These are phyloP conservation scores for Chrysopilus asiliformis DNA, from an alignment of 2,888 invertebrate genomes.

Conservation along the genomic window DNA sequence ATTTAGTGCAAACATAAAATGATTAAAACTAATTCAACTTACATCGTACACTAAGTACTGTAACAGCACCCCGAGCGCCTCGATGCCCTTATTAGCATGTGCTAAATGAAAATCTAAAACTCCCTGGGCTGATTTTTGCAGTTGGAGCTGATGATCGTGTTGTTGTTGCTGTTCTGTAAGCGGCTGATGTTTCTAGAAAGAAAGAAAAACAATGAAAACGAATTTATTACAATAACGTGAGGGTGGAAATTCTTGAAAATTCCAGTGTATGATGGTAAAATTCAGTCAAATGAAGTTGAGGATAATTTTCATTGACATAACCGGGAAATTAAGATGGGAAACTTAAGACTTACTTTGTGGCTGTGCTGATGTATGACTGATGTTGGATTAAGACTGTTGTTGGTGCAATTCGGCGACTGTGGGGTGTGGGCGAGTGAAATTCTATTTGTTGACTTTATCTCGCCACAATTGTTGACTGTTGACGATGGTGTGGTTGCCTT, in stretches of 20 bases:
- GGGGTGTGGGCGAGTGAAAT: slow-evolving; percentile 5
- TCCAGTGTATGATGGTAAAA: no score
- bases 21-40: slow-evolving; percentile 37
- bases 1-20: no score
- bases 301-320: no score
- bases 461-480: slow-evolving; percentile 4
- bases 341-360: slow-evolving; percentile 9
- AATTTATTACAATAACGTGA: not conserved
- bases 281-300: no score
- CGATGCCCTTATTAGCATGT: slow-evolving; percentile 48
- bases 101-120: slow-evolving; percentile 20
- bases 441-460: slow-evolving; percentile 8
- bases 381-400: slow-evolving; percentile 3
- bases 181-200: no score
- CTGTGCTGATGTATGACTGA: slow-evolving; percentile 4
- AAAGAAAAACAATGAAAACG: not conserved
- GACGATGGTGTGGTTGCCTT: slow-evolving; percentile 7
- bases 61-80: slow-evolving; percentile 72
- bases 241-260: no score
- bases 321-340: no score
- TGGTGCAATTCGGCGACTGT: slow-evolving; percentile 3
- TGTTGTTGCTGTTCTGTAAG: slow-evolving; percentile 3
- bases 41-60: slow-evolving; percentile 71
- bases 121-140: slow-evolving; percentile 18
- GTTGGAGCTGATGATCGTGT: slow-evolving; percentile 15